These are phyloP conservation scores for Chaetogeoica ovagalla DNA, from an alignment of 2,888 invertebrate species.

Conservation along the genomic window DNA sequence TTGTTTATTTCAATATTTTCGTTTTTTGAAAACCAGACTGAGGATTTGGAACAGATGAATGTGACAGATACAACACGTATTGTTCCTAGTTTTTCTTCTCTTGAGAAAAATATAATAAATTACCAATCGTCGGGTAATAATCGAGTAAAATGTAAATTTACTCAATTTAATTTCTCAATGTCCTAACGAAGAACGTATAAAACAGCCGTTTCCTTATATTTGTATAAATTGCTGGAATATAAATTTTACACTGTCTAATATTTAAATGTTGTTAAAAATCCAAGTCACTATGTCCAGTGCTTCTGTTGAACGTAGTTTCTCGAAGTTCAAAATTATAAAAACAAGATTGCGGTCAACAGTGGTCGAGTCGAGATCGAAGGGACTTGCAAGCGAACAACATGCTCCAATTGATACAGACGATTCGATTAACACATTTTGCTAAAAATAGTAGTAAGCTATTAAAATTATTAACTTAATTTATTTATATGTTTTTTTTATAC, in stretches of 20 bases:
- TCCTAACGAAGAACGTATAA: background rate
- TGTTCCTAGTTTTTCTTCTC: too few species aligned
- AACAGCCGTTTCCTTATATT: background rate
- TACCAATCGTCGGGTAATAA: too few species aligned
- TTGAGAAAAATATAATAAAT: too few species aligned
- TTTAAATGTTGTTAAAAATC: constrained; percentile 6
- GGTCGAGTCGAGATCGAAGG: background rate
- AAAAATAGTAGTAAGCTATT: constrained; percentile 3
- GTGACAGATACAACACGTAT: too few species aligned
- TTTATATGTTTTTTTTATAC: background rate
- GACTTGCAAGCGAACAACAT: background rate
- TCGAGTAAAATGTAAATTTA: too few species aligned
- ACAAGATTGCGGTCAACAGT: constrained; percentile 8
- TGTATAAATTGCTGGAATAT: background rate
- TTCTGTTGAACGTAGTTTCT: constrained; percentile 13
- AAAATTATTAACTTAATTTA: constrained; percentile 13
- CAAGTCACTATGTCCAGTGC: background rate
- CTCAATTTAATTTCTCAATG: too few species aligned
- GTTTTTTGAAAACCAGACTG: too few species aligned
- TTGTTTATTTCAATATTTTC: too few species aligned
- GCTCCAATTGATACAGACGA: background rate
- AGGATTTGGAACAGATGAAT: too few species aligned
- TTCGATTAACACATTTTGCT: constrained; percentile 9
- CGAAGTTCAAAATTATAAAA: constrained; percentile 6
- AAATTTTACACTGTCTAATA: background rate